Evolutionary conservation across 2,797 vertebrate genomes (phyloP).

Genomic region (Sebastes minor): DNA sequence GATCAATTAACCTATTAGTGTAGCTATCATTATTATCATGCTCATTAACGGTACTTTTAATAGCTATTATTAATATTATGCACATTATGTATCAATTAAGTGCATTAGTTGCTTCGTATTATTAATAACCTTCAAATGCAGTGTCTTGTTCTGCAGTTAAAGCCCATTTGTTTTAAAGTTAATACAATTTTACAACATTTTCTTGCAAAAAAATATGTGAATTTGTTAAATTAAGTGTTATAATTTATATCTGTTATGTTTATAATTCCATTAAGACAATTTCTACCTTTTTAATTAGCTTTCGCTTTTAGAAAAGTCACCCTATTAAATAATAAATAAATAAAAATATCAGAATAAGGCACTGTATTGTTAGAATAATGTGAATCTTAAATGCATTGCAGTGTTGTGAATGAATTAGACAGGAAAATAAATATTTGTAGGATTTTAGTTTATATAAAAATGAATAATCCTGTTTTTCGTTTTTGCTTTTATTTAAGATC

Average conservation of each 20-base stretch:
- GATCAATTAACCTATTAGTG: not conserved
- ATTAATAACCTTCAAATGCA: not conserved
- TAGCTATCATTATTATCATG: not conserved
- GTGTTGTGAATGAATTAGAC: not conserved
- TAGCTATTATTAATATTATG: not conserved
- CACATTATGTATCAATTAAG: not conserved
- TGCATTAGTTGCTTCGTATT: not conserved
- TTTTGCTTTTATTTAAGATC: not conserved
- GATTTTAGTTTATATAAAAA: not conserved
- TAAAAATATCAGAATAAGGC: not conserved
- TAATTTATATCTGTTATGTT: not conserved
- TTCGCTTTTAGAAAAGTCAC: not conserved
- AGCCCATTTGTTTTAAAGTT: not conserved
- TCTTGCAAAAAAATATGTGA: not conserved
- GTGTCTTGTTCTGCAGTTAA: not conserved
- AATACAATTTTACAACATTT: not conserved
- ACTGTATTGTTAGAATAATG: not conserved
- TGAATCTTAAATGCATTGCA: not conserved
- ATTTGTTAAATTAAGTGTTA: not conserved
- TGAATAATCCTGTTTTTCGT: not conserved
- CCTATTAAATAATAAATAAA: not conserved
- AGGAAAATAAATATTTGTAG: not conserved
- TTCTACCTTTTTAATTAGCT: not conserved
- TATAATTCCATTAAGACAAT: not conserved
- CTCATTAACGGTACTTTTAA: not conserved